A percentile compares a stretch with the other conserved stretches of the same genome.
Conservation (phyloP, 2,113 vertebrate species). For the Notarius quadriscutis region DNA sequence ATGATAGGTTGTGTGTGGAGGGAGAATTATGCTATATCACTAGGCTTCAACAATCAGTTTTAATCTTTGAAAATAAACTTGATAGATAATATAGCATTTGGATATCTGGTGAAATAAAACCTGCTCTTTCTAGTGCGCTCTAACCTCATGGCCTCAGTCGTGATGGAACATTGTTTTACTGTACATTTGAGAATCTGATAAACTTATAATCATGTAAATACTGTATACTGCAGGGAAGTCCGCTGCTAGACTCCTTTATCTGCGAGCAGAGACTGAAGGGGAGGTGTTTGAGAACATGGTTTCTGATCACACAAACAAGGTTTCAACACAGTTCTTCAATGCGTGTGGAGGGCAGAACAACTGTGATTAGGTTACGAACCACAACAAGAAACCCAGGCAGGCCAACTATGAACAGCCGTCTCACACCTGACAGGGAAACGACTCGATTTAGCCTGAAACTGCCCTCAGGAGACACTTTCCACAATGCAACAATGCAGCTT, state of each 20-base stretch:
- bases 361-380: conserved; percentile 40
- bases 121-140: neutral
- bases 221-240: neutral
- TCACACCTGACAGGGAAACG: conserved; percentile 32
- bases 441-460: conserved; percentile 3
- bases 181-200: neutral
- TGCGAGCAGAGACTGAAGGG: neutral
- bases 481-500: conserved; percentile 1
- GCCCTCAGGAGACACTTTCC: conserved; percentile 10
- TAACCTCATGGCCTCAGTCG: neutral
- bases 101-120: neutral
- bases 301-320: conserved; percentile 32
- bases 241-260: neutral
- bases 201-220: neutral
- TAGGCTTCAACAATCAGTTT: neutral
- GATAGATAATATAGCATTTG: neutral
- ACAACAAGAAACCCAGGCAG: conserved; percentile 24
- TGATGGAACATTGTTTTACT: neutral
- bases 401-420: conserved; percentile 3
- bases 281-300: neutral
- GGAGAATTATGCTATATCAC: too few relatives aligned
- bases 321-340: conserved; percentile 49
- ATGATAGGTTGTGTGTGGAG: too few relatives aligned
- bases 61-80: neutral
- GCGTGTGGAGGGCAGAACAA: conserved; percentile 20